phyloP scores from a whole-genome alignment of 2,113 vertebrate species.

The Ifrita kowaldi region DNA sequence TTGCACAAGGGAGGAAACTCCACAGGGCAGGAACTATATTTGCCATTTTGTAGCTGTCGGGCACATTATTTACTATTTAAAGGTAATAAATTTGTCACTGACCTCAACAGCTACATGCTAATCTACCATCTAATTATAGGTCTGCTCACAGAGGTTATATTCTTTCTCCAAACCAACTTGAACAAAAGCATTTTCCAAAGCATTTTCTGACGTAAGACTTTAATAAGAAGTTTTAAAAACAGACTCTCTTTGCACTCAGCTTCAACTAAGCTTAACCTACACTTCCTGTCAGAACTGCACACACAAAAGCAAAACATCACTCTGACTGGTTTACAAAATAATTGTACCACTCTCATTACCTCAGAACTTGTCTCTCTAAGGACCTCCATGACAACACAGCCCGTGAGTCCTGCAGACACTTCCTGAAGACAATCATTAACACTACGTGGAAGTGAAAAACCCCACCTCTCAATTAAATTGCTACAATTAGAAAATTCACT shows the following conservation, averaged over 20 bases:
- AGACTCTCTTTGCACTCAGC: background rate
- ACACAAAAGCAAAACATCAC: background rate
- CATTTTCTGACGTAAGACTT: background rate
- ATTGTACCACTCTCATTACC: background rate
- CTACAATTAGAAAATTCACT: background rate
- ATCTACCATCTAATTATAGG: constrained; percentile 10
- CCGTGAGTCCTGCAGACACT: fast-evolving
- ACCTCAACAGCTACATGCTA: background rate
- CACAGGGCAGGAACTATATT: background rate
- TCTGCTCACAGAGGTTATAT: background rate
- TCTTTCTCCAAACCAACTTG: background rate
- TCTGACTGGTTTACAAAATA: background rate
- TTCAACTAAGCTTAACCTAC: background rate
- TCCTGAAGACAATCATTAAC: background rate
- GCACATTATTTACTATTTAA: constrained; percentile 24
- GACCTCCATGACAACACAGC: background rate
- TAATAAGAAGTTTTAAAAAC: background rate
- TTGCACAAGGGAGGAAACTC: background rate
- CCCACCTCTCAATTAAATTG: background rate
- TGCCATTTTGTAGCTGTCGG: background rate
- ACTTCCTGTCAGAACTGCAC: background rate
- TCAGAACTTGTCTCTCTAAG: background rate
- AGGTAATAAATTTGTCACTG: constrained; percentile 1
- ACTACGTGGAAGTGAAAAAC: background rate
- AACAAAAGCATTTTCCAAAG: background rate